Evolutionary conservation across 2,113 vertebrate genomes (phyloP).

Genomic region (Meriones unguiculatus): DNA sequence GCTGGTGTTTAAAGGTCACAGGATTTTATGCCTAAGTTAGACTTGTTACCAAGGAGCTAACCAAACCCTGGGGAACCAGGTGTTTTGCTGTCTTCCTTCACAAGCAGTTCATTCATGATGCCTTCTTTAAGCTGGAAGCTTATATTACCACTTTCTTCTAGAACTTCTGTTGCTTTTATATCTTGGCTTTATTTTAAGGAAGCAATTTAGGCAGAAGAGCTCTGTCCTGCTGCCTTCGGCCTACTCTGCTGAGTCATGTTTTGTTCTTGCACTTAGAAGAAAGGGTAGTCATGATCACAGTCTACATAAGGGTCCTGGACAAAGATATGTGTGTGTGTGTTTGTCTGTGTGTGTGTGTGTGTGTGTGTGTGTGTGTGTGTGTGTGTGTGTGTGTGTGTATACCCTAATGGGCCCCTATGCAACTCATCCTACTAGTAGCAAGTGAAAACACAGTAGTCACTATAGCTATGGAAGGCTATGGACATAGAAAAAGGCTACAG

Average conservation of each 20-base stretch:
- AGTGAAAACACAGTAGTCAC: background rate
- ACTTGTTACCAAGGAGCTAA: background rate
- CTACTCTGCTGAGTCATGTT: background rate
- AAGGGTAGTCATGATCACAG: too few species aligned
- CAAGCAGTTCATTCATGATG: background rate
- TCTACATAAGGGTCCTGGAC: background rate
- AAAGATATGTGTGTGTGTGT: background rate
- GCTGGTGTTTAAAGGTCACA: background rate
- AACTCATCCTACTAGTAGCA: background rate
- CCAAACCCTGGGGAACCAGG: background rate
- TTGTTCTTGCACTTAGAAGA: background rate
- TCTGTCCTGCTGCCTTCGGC: background rate
- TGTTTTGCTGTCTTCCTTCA: background rate
- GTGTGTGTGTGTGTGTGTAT: background rate
- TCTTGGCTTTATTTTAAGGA: background rate
- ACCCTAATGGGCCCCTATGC: background rate
- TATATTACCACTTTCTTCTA: background rate
- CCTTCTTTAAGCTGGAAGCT: background rate
- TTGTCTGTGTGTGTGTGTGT: background rate
- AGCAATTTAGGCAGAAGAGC: background rate
- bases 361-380: background rate
- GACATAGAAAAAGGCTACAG: background rate
- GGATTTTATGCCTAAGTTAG: background rate
- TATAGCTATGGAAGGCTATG: background rate
- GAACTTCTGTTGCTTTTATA: background rate